phyloP scores from a whole-genome alignment of 1,140 invertebrate genomes.

The Leguminivora glycinivorella region DNA sequence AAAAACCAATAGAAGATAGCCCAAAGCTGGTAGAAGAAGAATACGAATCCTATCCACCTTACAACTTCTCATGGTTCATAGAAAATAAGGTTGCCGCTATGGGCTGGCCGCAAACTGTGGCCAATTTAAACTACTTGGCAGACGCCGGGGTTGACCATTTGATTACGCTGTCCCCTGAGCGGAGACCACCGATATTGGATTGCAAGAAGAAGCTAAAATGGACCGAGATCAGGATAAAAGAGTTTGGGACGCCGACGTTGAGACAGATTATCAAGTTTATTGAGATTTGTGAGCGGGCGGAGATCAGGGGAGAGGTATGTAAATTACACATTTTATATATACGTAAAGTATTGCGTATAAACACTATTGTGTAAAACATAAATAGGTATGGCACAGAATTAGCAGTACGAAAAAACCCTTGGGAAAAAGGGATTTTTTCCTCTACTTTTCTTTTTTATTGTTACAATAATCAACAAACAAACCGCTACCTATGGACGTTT shows the following conservation, averaged over 20 bases:
- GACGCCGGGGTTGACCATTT: conserved; percentile 79
- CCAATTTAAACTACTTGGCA: conserved; percentile 81
- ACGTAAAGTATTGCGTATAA: too few species aligned
- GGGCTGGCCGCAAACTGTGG: conserved; percentile 80
- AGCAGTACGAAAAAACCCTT: too few species aligned
- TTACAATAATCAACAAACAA: too few species aligned
- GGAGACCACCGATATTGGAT: conserved; percentile 78
- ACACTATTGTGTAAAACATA: too few species aligned
- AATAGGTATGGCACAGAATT: too few species aligned
- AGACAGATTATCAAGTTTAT: conserved; percentile 85
- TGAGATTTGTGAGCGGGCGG: conserved; percentile 79
- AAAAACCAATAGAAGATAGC: conserved; percentile 30
- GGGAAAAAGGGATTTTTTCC: too few species aligned
- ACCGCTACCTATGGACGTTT: too few species aligned
- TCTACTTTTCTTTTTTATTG: too few species aligned
- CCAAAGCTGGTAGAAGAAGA: conserved; percentile 37
- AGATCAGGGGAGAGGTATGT: conserved; percentile 74
- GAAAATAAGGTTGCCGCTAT: conserved; percentile 72
- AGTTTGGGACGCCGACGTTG: conserved; percentile 83
- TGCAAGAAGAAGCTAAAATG: conserved; percentile 77
- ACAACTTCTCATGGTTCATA: conserved; percentile 73
- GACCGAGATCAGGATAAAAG: conserved; percentile 82
- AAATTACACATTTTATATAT: conserved; percentile 5
- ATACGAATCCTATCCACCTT: conserved; percentile 63
- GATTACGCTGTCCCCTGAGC: conserved; percentile 83